Percentiles rank a stretch among this genome's conserved stretches.
Evolutionary conservation across 2,113 vertebrate species (phyloP).

Genomic region (Odontesthes bonariensis): DNA sequence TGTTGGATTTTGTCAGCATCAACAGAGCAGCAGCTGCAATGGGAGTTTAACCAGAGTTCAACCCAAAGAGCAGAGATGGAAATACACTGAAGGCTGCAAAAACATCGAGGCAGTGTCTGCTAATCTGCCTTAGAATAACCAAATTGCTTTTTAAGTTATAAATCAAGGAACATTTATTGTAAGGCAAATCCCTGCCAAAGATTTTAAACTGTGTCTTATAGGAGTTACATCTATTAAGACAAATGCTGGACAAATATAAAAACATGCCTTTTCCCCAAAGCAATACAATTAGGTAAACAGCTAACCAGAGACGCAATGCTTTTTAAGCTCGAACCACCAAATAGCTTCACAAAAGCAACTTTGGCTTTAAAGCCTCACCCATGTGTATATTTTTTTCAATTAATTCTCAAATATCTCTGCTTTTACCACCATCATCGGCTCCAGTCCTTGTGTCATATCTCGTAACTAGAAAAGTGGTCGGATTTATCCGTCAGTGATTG

Average conservation of each 20-base stretch:
- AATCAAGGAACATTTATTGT: conserved; percentile 4
- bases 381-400: conserved; percentile 40
- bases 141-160: conserved; percentile 7
- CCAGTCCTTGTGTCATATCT: conserved; percentile 36
- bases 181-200: not conserved
- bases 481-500: conserved; percentile 34
- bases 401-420: conserved; percentile 20
- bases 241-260: not conserved
- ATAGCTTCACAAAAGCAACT: conserved; percentile 10
- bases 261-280: conserved; percentile 1
- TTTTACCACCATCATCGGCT: conserved; percentile 26
- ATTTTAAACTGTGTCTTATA: not conserved
- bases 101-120: conserved; percentile 17
- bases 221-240: not conserved
- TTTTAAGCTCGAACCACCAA: not conserved
- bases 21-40: conserved; percentile 21
- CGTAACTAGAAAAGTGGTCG: conserved; percentile 40
- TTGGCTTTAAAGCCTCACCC: conserved; percentile 32
- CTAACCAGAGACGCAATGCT: not conserved
- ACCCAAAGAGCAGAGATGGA: conserved; percentile 16
- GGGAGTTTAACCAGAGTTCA: conserved; percentile 29
- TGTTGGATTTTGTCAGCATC: conserved; percentile 16
- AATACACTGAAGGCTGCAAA: conserved; percentile 16
- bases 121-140: conserved; percentile 33
- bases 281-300: not conserved